phyloP scores from a whole-genome alignment of 2,113 vertebrate genomes.

The Amazona guildingii region DNA sequence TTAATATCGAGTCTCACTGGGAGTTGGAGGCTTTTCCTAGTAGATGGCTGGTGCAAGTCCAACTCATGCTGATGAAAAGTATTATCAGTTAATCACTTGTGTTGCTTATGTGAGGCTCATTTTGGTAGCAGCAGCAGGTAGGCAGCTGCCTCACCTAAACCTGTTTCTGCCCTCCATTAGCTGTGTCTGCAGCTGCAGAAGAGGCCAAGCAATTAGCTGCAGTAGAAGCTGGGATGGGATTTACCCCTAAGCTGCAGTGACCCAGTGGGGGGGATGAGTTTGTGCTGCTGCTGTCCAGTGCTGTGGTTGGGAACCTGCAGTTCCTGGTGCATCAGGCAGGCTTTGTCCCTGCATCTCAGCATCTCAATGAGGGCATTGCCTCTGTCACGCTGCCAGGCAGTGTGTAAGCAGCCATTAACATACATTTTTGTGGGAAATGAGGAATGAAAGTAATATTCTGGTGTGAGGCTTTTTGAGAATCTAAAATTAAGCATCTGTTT shows the following conservation, averaged over 20 bases:
- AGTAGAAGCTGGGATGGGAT: not conserved
- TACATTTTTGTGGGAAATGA: not conserved
- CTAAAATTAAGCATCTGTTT: not conserved
- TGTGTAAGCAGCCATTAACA: not conserved
- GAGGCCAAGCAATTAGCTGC: not conserved
- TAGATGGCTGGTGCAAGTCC: not conserved
- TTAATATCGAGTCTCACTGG: not conserved
- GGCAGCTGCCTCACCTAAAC: not conserved
- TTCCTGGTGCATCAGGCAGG: not conserved
- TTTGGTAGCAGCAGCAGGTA: not conserved
- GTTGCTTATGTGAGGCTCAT: not conserved
- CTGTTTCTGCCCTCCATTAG: not conserved
- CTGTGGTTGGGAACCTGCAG: not conserved
- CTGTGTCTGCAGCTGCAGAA: not conserved
- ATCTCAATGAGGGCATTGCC: not conserved
- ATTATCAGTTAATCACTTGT: not conserved
- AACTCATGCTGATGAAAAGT: not conserved
- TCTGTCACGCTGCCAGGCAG: fast-evolving
- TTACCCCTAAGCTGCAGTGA: not conserved
- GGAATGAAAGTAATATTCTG: not conserved
- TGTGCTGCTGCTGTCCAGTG: not conserved
- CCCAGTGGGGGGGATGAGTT: fast-evolving
- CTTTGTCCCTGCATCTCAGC: not conserved
- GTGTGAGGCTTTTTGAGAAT: not conserved
- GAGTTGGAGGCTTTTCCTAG: not conserved